These are phyloP conservation scores for Apteryx owenii DNA, from an alignment of 2,113 vertebrate species.

Conservation along the genomic window DNA sequence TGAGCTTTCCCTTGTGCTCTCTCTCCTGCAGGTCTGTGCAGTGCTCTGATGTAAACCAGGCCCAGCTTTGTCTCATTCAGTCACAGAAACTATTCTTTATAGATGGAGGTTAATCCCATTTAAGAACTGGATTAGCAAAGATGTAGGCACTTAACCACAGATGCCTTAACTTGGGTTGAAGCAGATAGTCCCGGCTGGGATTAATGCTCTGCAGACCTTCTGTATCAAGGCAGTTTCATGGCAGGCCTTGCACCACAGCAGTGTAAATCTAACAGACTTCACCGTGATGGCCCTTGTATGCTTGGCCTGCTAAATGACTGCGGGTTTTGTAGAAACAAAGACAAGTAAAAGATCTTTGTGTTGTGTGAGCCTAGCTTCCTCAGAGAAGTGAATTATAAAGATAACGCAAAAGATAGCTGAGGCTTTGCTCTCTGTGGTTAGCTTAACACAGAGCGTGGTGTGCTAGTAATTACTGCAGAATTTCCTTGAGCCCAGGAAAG, in stretches of 20 bases:
- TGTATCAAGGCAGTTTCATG: neutral
- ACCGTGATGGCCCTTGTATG: neutral
- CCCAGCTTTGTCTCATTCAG: conserved; percentile 1
- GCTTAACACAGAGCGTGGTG: neutral
- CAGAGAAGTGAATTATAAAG: neutral
- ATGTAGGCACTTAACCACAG: neutral
- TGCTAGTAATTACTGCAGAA: neutral
- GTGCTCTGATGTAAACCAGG: conserved; percentile 30
- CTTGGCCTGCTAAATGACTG: neutral
- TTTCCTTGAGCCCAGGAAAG: neutral
- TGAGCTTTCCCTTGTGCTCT: neutral
- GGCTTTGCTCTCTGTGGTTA: neutral
- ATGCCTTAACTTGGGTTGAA: neutral
- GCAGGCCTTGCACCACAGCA: neutral
- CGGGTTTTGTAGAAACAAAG: neutral
- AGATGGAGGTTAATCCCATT: conserved; percentile 42
- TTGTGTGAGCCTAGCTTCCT: neutral
- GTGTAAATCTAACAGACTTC: neutral
- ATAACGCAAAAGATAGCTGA: neutral
- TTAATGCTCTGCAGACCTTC: conserved; percentile 16
- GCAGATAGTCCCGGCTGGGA: neutral
- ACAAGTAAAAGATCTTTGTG: neutral
- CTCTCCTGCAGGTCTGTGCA: neutral
- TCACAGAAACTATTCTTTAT: conserved; percentile 20
- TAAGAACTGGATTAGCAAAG: conserved; percentile 39